These are phyloP conservation scores for Chromoteleia sp. DNA, from an alignment of 2,888 invertebrate species.

Conservation along the genomic window DNA sequence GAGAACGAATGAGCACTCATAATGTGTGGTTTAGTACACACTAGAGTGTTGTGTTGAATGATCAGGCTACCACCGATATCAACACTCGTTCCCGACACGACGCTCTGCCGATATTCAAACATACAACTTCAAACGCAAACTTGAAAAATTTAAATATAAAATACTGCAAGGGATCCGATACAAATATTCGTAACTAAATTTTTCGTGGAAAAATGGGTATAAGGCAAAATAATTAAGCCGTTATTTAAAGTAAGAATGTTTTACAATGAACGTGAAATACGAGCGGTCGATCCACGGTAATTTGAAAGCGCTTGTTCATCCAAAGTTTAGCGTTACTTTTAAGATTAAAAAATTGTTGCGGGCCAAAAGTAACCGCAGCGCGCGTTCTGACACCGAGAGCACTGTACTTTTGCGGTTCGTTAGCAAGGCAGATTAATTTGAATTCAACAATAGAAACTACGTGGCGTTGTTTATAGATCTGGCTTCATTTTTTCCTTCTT, in stretches of 20 bases:
- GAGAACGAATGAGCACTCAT: too few relatives aligned
- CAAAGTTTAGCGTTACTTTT: constrained; percentile 41
- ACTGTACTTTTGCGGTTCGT: constrained; percentile 37
- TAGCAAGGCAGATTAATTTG: constrained; percentile 56
- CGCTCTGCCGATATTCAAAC: neutral
- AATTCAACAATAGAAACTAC: constrained; percentile 31
- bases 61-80: too few relatives aligned
- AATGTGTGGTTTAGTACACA: too few relatives aligned
- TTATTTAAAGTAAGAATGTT: constrained; percentile 18
- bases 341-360: constrained; percentile 56
- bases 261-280: constrained; percentile 13
- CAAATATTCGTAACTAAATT: neutral
- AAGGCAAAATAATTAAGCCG: constrained; percentile 12
- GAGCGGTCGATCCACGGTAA: constrained; percentile 8
- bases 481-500: neutral
- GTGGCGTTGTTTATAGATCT: neutral
- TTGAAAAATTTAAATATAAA: neutral
- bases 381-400: neutral
- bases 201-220: constrained; percentile 2
- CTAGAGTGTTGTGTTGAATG: too few relatives aligned
- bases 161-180: neutral
- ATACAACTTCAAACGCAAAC: neutral
- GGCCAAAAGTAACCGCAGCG: constrained; percentile 40
- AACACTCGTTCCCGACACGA: too few relatives aligned
- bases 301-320: constrained; percentile 36